These are phyloP conservation scores for Nephotettix cincticeps DNA, from an alignment of 1,140 invertebrate genomes.

Conservation along the genomic window DNA sequence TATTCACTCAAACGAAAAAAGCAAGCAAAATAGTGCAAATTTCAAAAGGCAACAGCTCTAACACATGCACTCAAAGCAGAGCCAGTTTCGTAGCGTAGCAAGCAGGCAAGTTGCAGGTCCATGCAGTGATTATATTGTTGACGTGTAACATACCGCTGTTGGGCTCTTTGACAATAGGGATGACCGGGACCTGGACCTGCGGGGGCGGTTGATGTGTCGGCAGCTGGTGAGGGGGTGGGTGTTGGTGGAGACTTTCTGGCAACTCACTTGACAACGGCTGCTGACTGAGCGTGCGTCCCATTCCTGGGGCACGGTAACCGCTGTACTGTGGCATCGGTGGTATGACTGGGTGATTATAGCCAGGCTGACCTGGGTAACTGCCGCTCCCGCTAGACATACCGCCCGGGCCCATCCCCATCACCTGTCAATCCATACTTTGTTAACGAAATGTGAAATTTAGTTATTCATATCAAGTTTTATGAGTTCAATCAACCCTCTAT, in stretches of 20 bases:
- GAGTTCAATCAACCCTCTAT: too few relatives aligned
- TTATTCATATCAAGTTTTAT: too few relatives aligned
- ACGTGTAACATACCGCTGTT: constrained; percentile 18
- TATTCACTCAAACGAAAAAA: too few relatives aligned
- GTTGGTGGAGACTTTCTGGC: constrained; percentile 48
- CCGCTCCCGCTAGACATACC: too few relatives aligned
- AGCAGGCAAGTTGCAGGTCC: neutral
- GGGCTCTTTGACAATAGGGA: constrained; percentile 11
- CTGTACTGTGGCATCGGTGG: constrained; percentile 22
- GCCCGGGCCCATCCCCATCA: too few relatives aligned
- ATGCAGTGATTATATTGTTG: neutral
- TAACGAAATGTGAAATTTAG: too few relatives aligned
- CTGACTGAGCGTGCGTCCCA: constrained; percentile 30
- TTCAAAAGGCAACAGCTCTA: neutral
- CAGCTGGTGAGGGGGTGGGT: constrained; percentile 50
- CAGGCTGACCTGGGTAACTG: neutral
- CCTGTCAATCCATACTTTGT: too few relatives aligned
- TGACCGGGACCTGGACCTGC: neutral
- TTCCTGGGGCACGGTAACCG: constrained; percentile 28
- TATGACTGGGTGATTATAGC: constrained; percentile 24
- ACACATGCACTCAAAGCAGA: neutral
- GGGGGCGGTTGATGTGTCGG: constrained; percentile 15
- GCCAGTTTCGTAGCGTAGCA: too few relatives aligned
- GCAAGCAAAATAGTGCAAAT: too few relatives aligned
- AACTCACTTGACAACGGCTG: constrained; percentile 32